Base-by-base conservation (phyloP, 2,888 invertebrate species). In the Cephus rjabovi region DNA sequence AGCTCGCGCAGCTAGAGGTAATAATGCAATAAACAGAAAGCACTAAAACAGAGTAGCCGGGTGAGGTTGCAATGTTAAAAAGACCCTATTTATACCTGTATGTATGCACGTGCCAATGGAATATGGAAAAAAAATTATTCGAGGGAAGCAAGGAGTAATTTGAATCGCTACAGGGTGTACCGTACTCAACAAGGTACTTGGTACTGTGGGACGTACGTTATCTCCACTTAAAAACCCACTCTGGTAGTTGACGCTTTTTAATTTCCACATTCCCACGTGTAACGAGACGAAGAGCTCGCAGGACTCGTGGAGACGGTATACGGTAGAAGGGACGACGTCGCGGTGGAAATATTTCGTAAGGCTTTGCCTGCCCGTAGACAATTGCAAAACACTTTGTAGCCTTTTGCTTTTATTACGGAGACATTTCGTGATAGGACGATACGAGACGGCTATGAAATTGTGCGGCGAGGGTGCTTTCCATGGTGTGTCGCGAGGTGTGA, bases 371-470 rank as follows among this genome's bases (percentile, higher is more conserved):
- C 23, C 6, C 56, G 56, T 56, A 56, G 56, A 56, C 71, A 30
- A 40, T 76, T 31, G 81, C 84, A 79, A 86, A 86, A 85, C 84
- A 83, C 79, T 81, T 83, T 81, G 80, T 80, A 83, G 81, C 80
- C 79, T 87, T 87, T 87, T 85, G 83, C 82, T 87, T 88, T 88
- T 87, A 87, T 86, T 87, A 83, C 82, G 83, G 56, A 83, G 85
- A 84, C 84, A 86, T 87, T 87, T 86, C 84, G 82, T 75, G 81
- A 83, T 71, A 77, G 75, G 68, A 37, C 73, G 81, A 75, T 74
- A 34, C 30, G 75, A 73, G 70, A 69, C 73, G 15, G 56, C 56
- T 56, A 23, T 23, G 56, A 56, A 56, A 56, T 56, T 81, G 79
- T 77, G 76, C 80, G 75, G 76, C 80, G 74, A 78, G 79, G 80